Percentiles rank a stretch among this genome's conserved stretches.
Conservation (phyloP, 2,888 invertebrate species). For the Cheilosia urbana region DNA sequence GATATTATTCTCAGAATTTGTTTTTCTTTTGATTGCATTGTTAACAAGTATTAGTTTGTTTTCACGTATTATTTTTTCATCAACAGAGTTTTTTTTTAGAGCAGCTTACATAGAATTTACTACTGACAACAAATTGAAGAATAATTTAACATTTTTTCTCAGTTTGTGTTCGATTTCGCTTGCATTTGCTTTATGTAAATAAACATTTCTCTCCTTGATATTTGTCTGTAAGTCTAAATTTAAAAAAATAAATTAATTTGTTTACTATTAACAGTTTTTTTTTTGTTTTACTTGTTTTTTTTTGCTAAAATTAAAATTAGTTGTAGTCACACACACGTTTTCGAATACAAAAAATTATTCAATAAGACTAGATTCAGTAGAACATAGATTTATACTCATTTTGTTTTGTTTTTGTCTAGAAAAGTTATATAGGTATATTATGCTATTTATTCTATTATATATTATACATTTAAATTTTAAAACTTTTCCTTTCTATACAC, state of each 20-base stretch:
- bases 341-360: slow-evolving; percentile 75
- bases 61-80: slow-evolving; percentile 45
- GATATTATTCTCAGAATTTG: slow-evolving; percentile 66
- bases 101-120: slow-evolving; percentile 70
- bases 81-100: slow-evolving; percentile 63
- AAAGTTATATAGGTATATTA: slow-evolving; percentile 28
- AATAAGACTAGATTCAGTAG: slow-evolving; percentile 75
- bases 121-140: slow-evolving; percentile 73
- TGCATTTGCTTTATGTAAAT: slow-evolving; percentile 48
- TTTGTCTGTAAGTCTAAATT: slow-evolving; percentile 64
- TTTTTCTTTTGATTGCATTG: slow-evolving; percentile 63
- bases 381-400: slow-evolving; percentile 55
- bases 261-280: slow-evolving; percentile 52
- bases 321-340: slow-evolving; percentile 75
- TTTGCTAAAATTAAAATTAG: slow-evolving; percentile 62
- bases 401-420: slow-evolving; percentile 45
- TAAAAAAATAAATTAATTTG: slow-evolving; percentile 73
- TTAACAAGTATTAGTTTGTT: slow-evolving; percentile 64
- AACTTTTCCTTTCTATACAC: slow-evolving; percentile 22
- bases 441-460: slow-evolving; percentile 36
- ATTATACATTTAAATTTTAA: slow-evolving; percentile 42
- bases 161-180: slow-evolving; percentile 26
- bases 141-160: slow-evolving; percentile 72
- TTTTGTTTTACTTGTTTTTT: slow-evolving; percentile 51
- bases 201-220: slow-evolving; percentile 46